These are phyloP conservation scores for Catalaphyllia jardinei DNA, from an alignment of 64 coral and sea anemone species.

Conservation along the genomic window DNA sequence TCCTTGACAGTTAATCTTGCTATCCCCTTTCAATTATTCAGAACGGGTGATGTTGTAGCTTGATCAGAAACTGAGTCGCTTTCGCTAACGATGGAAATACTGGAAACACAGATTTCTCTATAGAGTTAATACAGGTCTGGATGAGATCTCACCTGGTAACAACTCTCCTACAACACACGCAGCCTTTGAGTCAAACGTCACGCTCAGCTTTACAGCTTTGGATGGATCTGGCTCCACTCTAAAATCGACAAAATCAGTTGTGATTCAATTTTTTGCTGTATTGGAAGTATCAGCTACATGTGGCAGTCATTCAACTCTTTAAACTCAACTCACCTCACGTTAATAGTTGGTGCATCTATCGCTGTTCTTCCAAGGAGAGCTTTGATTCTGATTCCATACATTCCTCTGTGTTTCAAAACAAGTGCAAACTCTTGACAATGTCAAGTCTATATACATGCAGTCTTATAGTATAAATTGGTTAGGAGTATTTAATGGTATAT, in stretches of 20 bases:
- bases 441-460: not conserved
- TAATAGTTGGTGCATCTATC: constrained; percentile 83
- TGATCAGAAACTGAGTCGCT: no score
- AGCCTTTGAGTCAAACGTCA: constrained; percentile 72
- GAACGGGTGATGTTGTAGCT: no score
- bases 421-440: not conserved
- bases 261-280: no score
- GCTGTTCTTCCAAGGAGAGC: constrained; percentile 78
- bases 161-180: constrained; percentile 74
- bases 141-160: constrained; percentile 68
- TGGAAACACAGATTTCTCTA: no score
- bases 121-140: no score
- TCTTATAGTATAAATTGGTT: no score
- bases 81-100: no score
- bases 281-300: no score
- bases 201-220: constrained; percentile 72
- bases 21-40: no score
- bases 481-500: not conserved
- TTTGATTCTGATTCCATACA: constrained; percentile 97
- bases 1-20: no score
- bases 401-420: constrained; percentile 59
- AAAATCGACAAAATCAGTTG: not conserved
- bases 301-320: not conserved
- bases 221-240: constrained; percentile 90
- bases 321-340: constrained; percentile 59